Conservation (phyloP, 2,113 vertebrate species). For the Gnathochromis pfefferi region DNA sequence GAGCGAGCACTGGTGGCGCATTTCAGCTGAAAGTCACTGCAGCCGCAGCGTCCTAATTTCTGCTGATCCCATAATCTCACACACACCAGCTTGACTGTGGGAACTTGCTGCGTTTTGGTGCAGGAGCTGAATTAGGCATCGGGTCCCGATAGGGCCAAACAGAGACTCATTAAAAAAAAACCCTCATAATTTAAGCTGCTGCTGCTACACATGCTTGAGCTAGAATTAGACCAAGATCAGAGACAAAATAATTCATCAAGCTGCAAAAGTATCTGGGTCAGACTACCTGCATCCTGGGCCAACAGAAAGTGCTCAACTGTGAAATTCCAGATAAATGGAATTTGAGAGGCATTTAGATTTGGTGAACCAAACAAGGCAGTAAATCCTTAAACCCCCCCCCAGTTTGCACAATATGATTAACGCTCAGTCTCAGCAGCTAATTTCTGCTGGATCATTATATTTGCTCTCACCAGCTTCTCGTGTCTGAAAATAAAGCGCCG, state of each 20-base stretch:
- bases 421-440: background rate
- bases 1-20: background rate
- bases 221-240: slow-evolving; percentile 25
- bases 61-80: slow-evolving; percentile 53
- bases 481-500: background rate
- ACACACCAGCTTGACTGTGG: slow-evolving; percentile 9
- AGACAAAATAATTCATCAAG: slow-evolving; percentile 28
- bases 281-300: slow-evolving; percentile 3
- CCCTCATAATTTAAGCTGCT: background rate
- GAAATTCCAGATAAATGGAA: slow-evolving; percentile 5
- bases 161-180: background rate
- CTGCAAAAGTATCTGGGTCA: slow-evolving; percentile 23
- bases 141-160: background rate
- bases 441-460: background rate
- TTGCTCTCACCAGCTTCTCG: background rate
- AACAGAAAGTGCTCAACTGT: background rate
- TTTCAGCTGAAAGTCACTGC: slow-evolving; percentile 11
- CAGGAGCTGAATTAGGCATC: background rate
- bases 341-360: background rate
- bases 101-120: slow-evolving; percentile 18
- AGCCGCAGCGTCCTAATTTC: slow-evolving; percentile 41
- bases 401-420: background rate
- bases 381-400: background rate
- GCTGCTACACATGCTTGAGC: background rate
- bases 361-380: background rate